Base-by-base conservation (phyloP, 2,113 vertebrate species). In the Tonatia bakeri region DNA sequence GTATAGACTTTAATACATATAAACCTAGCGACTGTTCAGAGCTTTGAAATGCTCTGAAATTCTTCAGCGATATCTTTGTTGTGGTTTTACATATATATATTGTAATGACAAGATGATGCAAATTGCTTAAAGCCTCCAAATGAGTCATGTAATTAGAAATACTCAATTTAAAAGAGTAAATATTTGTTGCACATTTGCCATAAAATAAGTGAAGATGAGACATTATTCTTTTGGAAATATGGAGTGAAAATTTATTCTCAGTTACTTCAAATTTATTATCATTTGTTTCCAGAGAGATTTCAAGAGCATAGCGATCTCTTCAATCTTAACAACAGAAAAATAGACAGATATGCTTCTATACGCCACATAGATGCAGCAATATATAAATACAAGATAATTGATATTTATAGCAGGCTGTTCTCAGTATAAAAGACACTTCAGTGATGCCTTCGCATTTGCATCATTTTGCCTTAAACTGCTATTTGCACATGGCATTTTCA, bases 171-270 rank as follows among this genome's bases (percentile, higher is more conserved):
- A 77, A 95, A 83, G 50, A 38, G 33, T 47, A 83, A 90, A n/a
- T 90, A n/a, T 54, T 83, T 80, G 2, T 75, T 94, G 20, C 24
- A 28, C 50, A 11, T 45, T 87, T 89, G 11, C 47, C 75, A 24
- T 90, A 83, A 83, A 87, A 73, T 90, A 79, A 87, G 7, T 15
- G 31, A 84, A 47, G 20, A 75, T 54, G 64, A 94, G 69, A 65
- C 40, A 65, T 87, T 84, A 56, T 75, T 33, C 16, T 59, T 91
- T 89, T 73, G 31, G 43, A 87, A 90, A 14, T 61, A 50, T 31
- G 76, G 73, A 59, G 69, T 87, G 7, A 28, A 52, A 90, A 81
- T 87, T 56, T 76, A 90, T 87, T 96, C 56, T 90, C 36, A 87
- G 11, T 79, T 61, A n/a, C 33, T 84, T 80, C 40, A 43, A 70